phyloP scores from a whole-genome alignment of 2,113 vertebrate genomes.

The Grus americana region DNA sequence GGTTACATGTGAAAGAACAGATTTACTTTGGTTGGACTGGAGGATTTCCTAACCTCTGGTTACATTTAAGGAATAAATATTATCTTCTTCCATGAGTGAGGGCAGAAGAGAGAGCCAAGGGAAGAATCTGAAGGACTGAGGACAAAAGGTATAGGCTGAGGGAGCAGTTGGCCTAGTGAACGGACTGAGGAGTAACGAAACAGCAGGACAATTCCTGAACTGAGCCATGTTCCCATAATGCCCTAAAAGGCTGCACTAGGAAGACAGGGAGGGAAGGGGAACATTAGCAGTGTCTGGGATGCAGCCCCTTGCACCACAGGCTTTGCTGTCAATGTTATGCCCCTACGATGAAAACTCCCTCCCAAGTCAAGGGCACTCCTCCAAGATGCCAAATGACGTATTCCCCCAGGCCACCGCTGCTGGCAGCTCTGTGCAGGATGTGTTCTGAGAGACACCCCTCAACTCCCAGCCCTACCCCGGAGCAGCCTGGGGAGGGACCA shows the following conservation, averaged over 20 bases:
- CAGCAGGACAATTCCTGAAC: neutral
- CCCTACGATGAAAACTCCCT: neutral
- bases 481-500: neutral
- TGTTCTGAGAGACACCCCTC: neutral
- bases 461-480: neutral
- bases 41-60: neutral
- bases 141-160: neutral
- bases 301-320: neutral
- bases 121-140: neutral
- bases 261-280: neutral
- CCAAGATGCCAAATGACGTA: neutral
- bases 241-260: neutral
- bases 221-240: neutral
- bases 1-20: neutral
- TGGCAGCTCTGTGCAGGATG: neutral
- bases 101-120: neutral
- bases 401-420: neutral
- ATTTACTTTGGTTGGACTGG: neutral
- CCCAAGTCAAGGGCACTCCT: neutral
- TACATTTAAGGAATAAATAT: neutral
- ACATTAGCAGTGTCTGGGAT: neutral
- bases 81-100: neutral
- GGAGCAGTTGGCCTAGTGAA: neutral
- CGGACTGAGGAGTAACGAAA: neutral
- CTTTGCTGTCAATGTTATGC: neutral